Base-by-base conservation (phyloP, 2,113 vertebrate genomes). In the Athene cunicularia region DNA sequence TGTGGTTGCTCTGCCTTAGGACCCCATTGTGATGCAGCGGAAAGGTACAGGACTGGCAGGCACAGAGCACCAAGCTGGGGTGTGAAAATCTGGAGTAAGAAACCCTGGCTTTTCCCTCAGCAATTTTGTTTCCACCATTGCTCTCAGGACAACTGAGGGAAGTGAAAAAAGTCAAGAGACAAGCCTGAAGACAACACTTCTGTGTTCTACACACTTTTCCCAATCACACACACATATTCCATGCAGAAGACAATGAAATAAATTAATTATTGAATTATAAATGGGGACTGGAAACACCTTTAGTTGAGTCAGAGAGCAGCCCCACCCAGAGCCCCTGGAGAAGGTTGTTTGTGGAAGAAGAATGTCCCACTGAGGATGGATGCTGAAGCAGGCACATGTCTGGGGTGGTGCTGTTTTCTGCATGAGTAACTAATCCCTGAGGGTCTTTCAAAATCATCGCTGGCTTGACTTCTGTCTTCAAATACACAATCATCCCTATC, bases 361-460 rank as follows among this genome's bases (percentile, higher is more conserved):
- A 67, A 26, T 6, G 23, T n/a, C 50, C 9, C 55, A 4, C 59
- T 2, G 23, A 45, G 33, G 49, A 26, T 8, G 43, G 41, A 22
- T 47, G 16, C 26, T 83, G 28, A 3, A 13, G 32, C 27, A 59
- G 43, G 30, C 0, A 7, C 0, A 0, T n/a, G 47, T 37, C 62
- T 68, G 64, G 28, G 15, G 59, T 7, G 26, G 11, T 24, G 53
- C 12, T 43, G 22, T 53, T 80, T 90, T 80, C 49, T 80, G 20
- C 35, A 19, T 6, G n/a, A 79, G 10, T 28, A 85, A 33, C 35
- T 58, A 70, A 68, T 27, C 62, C 41, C 41, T 19, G 16, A 58
- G 23, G 35, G 33, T 59, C 58, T 80, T 85, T 75, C 49, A 58
- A 75, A 85, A 58, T 86, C 16, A 17, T 30, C 1, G 0, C 17